These are phyloP conservation scores for Rapana venosa DNA, from an alignment of 2,888 invertebrate genomes.

Conservation along the genomic window DNA sequence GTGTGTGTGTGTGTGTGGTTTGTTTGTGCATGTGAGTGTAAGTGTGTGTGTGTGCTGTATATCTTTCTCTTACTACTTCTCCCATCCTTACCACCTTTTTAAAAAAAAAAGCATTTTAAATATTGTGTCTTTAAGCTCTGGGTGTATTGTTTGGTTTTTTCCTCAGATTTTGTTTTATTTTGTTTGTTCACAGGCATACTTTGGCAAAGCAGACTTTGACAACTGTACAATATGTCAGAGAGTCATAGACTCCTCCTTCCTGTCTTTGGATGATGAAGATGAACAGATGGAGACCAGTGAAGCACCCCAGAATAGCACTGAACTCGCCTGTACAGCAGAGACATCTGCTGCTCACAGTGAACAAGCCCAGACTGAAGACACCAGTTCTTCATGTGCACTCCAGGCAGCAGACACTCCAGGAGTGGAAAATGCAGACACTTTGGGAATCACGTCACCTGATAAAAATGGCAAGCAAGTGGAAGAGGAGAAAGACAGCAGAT, in stretches of 20 bases:
- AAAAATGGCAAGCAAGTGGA: no score
- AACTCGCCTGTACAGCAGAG: not conserved
- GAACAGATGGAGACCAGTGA: not conserved
- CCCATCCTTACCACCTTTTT: no score
- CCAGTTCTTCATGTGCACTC: not conserved
- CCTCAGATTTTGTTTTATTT: not conserved
- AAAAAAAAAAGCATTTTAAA: no score
- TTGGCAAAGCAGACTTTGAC: slow-evolving; percentile 32
- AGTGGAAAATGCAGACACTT: no score
- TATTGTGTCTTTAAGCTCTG: not conserved
- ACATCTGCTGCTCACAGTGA: not conserved
- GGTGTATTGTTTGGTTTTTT: not conserved
- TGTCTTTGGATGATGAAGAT: slow-evolving; percentile 16
- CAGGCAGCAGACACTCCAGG: no score
- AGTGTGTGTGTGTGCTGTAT: no score
- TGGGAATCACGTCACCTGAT: no score
- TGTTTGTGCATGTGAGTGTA: no score
- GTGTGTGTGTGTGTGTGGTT: no score
- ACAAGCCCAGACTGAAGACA: not conserved
- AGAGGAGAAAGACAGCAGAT: no score
- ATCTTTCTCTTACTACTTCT: no score
- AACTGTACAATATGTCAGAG: slow-evolving; percentile 36
- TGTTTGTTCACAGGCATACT: slow-evolving; percentile 28
- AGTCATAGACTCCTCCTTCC: not conserved
- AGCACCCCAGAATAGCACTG: not conserved